Evolutionary conservation across 2,888 invertebrate genomes (phyloP), one percentile per base, ranked within the genome.

Genomic region (Arge pagana): DNA sequence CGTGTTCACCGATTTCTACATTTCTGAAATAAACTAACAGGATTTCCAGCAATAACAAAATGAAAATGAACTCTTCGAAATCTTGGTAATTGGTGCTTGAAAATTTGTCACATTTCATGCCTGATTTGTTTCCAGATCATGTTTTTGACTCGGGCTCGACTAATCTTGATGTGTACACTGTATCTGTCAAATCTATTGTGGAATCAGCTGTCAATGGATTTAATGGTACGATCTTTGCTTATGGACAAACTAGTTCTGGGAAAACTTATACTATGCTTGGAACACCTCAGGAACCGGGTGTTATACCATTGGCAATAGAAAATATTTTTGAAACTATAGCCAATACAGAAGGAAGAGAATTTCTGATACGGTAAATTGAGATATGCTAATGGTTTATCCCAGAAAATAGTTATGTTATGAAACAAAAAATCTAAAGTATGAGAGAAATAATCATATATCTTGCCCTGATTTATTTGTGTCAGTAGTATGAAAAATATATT

Each of bases 191-290:
- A 62, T 87, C 88, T 0, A 86, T 91, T 56, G 85, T 91, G 2
- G 81, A 86, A 56, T 83, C 87, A 0, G 84, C 87, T 1, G 79
- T 88, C 10, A 81, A 83, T 56, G 92, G 92, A 2, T 85, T 90
- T 63, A 91, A 92, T 72, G 93, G 91, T 1, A 94, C 94, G 0
- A 86, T 95, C 59, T 92, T 95, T 78, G 93, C 93, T 0, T 95
- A 95, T 72, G 94, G 94, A 5, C 94, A 94, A 75, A 94, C 93
- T 3, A 89, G 92, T 1, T 93, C 93, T 0, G 95, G 93, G 48
- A 93, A 93, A 76, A 93, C 93, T 0, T 86, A 86, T 64, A 92
- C 91, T 0, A 90, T 93, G 87, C 83, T 88, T 70, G 95, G 95
- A 1, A 83, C 82, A 24, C 77, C 80, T 0, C 64, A 76, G 0